These are phyloP conservation scores for Antheraea assamensis DNA, from an alignment of 2,888 invertebrate genomes.

Conservation along the genomic window DNA sequence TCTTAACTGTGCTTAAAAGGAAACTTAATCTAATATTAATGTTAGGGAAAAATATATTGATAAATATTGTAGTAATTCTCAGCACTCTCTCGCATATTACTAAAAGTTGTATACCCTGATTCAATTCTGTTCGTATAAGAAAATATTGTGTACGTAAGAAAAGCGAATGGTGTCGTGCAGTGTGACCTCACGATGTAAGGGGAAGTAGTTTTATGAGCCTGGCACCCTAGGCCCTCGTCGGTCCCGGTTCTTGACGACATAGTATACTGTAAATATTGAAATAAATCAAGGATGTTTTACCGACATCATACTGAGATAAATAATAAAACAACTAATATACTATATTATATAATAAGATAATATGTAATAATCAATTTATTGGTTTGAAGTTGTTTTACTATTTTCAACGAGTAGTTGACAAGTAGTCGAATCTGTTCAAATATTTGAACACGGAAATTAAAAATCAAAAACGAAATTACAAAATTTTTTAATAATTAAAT, in stretches of 20 bases:
- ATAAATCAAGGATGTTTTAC: slow-evolving; percentile 25
- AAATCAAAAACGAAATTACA: too few relatives aligned
- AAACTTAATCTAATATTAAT: too few relatives aligned
- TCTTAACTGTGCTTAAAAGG: too few relatives aligned
- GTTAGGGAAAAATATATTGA: background rate
- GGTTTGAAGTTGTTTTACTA: too few relatives aligned
- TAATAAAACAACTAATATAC: too few relatives aligned
- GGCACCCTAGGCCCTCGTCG: slow-evolving; percentile 67
- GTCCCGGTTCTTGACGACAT: slow-evolving; percentile 65
- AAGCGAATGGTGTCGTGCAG: slow-evolving; percentile 53
- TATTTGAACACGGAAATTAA: background rate
- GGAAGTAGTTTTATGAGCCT: slow-evolving; percentile 78
- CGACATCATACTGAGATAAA: too few relatives aligned
- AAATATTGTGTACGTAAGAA: slow-evolving; percentile 32
- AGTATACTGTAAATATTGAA: slow-evolving; percentile 46
- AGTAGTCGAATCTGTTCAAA: too few relatives aligned
- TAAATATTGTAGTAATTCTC: background rate
- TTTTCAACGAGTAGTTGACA: too few relatives aligned
- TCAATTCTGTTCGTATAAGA: slow-evolving; percentile 12
- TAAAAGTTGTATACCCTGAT: background rate
- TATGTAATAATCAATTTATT: too few relatives aligned
- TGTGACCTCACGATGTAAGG: slow-evolving; percentile 59
- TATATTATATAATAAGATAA: too few relatives aligned
- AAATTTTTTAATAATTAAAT: background rate
- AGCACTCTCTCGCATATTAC: background rate